Evolutionary conservation across 2,888 invertebrate species (phyloP), one percentile per base, ranked within the genome.

Genomic region (Ganaspis brasiliensis): DNA sequence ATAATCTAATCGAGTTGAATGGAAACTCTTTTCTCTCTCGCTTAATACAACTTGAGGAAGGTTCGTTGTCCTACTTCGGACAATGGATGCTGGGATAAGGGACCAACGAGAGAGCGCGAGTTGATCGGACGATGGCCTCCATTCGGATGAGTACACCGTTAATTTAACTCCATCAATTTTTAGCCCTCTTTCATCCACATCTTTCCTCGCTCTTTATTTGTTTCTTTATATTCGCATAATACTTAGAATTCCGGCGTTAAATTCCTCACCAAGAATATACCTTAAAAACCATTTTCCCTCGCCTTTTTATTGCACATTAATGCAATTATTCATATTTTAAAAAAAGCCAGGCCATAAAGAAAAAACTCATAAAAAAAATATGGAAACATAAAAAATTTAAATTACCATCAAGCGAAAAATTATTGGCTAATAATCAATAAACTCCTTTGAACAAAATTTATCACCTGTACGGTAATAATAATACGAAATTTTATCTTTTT

Each of bases 91-190:
- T 70, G 77, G 77, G 71, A 75, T 78, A 77, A 40, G 72, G 76
- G 76, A 52, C 75, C 75, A n/a, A 35, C 73, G 59, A 80, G 79
- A 81, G 76, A 79, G 67, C 79, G 76, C 77, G 76, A 77, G 81
- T 76, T 73, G 75, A 79, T 79, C 79, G 81, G 79, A 76, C 78
- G 79, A 79, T 79, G 79, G 78, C 81, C 81, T 79, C 79, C 71
- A 67, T 67, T 76, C 80, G 80, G 72, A 76, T 59, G 74, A 67
- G 49, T 71, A 59, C 78, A 81, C 81, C 81, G 81, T 81, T 81
- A 81, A 55, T 77, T 81, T 79, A 79, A 81, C 77, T 75, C 74
- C 72, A 73, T 73, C 70, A 35, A 72, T 80, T 80, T 80, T 73
- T 75, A 56, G 67, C 61, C 72, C 67, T 74, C 74, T 12, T 26